phyloP scores from a whole-genome alignment of 1,140 invertebrate species.

The Microplitis demolitor region DNA sequence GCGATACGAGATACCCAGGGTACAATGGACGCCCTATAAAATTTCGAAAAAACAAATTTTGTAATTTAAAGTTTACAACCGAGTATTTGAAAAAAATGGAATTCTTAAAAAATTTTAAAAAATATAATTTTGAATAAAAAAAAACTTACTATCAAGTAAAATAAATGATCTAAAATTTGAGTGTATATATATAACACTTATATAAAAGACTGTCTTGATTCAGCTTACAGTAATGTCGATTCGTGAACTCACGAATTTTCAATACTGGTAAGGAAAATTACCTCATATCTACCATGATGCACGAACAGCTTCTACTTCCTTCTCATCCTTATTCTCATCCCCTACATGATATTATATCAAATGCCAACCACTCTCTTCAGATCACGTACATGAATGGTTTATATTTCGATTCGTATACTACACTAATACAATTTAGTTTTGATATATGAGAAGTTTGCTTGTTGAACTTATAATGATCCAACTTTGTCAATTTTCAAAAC shows the following conservation, averaged over 20 bases:
- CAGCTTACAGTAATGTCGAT: not conserved
- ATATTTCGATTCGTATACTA: not conserved
- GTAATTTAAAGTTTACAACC: no score
- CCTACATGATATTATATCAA: constrained; percentile 13
- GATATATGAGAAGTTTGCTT: not conserved
- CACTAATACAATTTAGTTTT: not conserved
- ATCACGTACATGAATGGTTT: constrained; percentile 20
- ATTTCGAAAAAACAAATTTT: no score
- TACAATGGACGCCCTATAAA: no score
- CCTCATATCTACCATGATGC: constrained; percentile 23
- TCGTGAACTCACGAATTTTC: constrained; percentile 14
- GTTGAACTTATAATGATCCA: not conserved
- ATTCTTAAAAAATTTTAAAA: no score
- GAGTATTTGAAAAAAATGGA: no score
- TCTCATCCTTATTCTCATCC: not conserved
- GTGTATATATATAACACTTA: no score
- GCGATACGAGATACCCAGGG: no score
- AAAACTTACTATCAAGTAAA: no score
- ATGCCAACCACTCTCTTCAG: constrained; percentile 13
- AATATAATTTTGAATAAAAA: no score
- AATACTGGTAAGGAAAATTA: constrained; percentile 4
- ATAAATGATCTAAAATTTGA: no score
- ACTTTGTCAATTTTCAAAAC: not conserved
- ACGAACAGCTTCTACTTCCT: constrained; percentile 15
- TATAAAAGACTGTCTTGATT: no score